Conservation (phyloP, 2,797 vertebrate species). For the Amphiprion clarkii region DNA sequence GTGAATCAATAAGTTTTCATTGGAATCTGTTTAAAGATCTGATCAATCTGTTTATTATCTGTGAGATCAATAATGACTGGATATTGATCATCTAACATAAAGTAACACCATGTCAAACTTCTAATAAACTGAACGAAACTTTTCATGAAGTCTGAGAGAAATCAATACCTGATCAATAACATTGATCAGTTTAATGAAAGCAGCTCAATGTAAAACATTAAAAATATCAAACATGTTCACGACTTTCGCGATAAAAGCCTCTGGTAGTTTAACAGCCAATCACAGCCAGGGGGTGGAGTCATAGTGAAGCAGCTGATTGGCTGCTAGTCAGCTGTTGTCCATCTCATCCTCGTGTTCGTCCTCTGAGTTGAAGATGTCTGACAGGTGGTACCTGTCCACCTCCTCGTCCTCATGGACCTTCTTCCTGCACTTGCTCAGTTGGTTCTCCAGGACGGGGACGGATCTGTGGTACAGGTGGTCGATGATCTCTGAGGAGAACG, state of each 20-base stretch:
- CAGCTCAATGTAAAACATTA: too few species aligned
- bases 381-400: constrained; percentile 46
- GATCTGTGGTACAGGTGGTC: constrained; percentile 81
- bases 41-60: too few species aligned
- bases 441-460: constrained; percentile 80
- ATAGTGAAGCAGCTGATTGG: background rate
- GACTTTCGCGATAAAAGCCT: constrained; percentile 21
- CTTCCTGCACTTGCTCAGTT: constrained; percentile 19
- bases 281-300: background rate
- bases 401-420: background rate
- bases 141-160: background rate
- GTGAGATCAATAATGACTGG: background rate
- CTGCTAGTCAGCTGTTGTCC: constrained; percentile 31
- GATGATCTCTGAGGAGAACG: constrained; percentile 82
- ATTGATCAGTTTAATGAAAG: background rate
- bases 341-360: background rate
- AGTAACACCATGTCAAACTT: too few species aligned
- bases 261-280: background rate
- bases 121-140: too few species aligned
- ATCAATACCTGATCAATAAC: background rate
- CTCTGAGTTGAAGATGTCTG: constrained; percentile 55
- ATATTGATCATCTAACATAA: background rate
- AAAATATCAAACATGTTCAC: background rate
- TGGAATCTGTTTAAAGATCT: too few species aligned
- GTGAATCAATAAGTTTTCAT: too few species aligned